Evolutionary conservation across 23 tunicate species (phyloP), one percentile per base, ranked within the genome.

Genomic region (Styela plicata): DNA sequence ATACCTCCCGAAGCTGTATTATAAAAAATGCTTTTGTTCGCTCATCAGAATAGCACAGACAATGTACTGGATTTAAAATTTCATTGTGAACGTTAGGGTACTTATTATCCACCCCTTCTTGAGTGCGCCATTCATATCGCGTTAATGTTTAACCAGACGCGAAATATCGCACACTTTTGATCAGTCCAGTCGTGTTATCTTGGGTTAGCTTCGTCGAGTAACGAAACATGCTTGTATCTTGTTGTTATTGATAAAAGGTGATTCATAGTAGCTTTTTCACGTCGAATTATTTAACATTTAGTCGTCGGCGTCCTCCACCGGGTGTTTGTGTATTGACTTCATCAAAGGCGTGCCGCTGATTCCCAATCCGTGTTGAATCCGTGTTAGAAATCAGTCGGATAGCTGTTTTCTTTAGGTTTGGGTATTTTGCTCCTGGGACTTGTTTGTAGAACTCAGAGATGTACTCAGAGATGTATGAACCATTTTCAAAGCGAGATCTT

Each of bases 231-330:
- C 22, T 27, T 25, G 22, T 22, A 16, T 23, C 19, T 25, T 21
- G 31, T 67, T 22, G 31, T 67, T 67, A 25, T 67, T 67, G 71
- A 67, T 67, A 67, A 67, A 67, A 67, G 71, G 17, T 67, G 71
- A 67, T 13, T 25, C 71, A 67, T 23, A 67, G 31, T 67, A 25
- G 71, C 32, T 22, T 18, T 62, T 7, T 13, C 57, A 44, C 13
- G 13, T 44, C 57, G 13, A 44, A 13, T 44, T 13, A n/a, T n/a
- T n/a, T n/a, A n/a, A n/a, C n/a, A n/a, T 44, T 44, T 44, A 5
- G 57, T 44, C 57, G 57, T 7, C 57, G 57, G 57, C 7, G 57
- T 44, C 13, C 57, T 13, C 57, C 7, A 7, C 57, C 13, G 57
- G 57, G 13, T 44, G 57, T n/a, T n/a, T n/a, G n/a, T n/a, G n/a